Base-by-base conservation (phyloP, 2,797 vertebrate genomes). In the Coregonus sp. region DNA sequence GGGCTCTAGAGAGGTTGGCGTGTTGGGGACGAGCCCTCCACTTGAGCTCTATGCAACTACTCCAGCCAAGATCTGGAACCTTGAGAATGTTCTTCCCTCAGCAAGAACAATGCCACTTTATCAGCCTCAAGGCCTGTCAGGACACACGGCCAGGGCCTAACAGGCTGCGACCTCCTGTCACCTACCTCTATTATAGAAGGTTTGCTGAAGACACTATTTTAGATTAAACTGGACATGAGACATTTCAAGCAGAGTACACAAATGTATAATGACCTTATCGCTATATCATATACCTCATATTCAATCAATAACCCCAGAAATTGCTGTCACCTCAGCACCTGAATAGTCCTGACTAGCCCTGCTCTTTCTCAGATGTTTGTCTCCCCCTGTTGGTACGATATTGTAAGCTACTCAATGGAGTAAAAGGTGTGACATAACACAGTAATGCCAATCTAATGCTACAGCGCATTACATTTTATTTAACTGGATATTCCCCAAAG, bases 61-160 rank as follows among this genome's bases (percentile, higher is more conserved):
- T 59, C 16, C 5, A 77, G 74, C 59, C 63, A 50, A 31, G 63
- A 29, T 79, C 65, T 59, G 61, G 14, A 84, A 78, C 89, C 89
- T 89, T 81, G 83, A 84, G 75, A 76, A 83, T 80, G 78, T 82
- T 82, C 73, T 69, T 79, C 65, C 40, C 63, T 20, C n/a, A 72
- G 16, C 18, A 65, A 76, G 68, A 47, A 47, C 40, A 66, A 69
- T 2, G 15, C 67, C 2, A 31, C 75, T 81, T 85, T 85, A 86
- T 88, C 90, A 85, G 56, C 12, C 16, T 25, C 18, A 82, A 84
- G 81, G 82, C 76, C 82, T 78, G 52, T 2, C 1, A 73, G 73
- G 75, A 72, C 69, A 5, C 68, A 63, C n/a, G 63, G 75, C 69
- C 80, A 79, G 94, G 96, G 88, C 91, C 73, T 35, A n/a, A n/a